Percentiles rank a stretch among this genome's conserved stretches.
phyloP scores from a whole-genome alignment of 2,797 vertebrate species.

The Alcedo quadribrachys region DNA sequence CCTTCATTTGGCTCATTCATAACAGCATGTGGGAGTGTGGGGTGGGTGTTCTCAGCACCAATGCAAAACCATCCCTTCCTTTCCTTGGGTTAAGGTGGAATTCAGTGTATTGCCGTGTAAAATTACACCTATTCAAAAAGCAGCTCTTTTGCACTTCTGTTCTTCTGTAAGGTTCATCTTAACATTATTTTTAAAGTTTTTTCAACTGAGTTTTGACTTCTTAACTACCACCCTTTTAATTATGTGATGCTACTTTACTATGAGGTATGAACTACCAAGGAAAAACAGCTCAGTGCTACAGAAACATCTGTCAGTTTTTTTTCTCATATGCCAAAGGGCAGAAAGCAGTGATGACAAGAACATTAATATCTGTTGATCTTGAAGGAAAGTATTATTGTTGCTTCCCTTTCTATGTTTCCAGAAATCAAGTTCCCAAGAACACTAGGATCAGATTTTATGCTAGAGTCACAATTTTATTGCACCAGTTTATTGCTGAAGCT shows the following conservation, averaged over 20 bases:
- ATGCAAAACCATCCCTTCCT: neutral
- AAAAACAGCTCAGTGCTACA: neutral
- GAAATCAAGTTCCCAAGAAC: constrained; percentile 17
- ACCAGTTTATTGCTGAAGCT: constrained; percentile 8
- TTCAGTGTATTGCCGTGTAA: neutral
- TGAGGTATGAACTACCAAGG: neutral
- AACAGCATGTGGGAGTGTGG: neutral
- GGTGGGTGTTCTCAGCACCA: neutral
- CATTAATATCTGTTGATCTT: neutral
- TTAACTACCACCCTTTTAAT: neutral
- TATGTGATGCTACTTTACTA: neutral
- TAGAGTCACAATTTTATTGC: constrained; percentile 21
- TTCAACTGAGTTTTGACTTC: neutral
- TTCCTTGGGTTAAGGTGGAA: neutral
- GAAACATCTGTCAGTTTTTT: neutral
- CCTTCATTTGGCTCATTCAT: neutral
- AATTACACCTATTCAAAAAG: neutral
- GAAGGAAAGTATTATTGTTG: constrained; percentile 19
- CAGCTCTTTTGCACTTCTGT: neutral
- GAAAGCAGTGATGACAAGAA: neutral
- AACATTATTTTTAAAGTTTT: neutral
- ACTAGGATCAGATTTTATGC: neutral
- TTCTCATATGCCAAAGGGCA: neutral
- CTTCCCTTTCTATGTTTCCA: constrained; percentile 28
- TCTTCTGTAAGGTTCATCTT: neutral